These are phyloP conservation scores for Papilio elwesi DNA, from an alignment of 2,888 invertebrate species.

Conservation along the genomic window DNA sequence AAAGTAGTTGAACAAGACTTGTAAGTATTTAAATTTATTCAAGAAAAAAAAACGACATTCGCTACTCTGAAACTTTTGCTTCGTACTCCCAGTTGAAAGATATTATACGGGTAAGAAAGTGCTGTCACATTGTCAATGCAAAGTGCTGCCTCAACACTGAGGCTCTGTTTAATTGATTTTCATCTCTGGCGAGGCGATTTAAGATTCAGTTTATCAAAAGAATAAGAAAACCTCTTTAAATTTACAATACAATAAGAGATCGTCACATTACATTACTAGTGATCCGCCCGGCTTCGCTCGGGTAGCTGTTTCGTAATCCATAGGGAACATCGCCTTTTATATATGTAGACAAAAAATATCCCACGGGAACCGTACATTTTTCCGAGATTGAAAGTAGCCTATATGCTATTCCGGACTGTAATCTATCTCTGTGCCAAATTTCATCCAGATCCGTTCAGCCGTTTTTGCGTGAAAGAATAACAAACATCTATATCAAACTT, in stretches of 20 bases:
- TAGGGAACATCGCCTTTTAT: too few relatives aligned
- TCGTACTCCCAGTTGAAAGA: constrained; percentile 36
- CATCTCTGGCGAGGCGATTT: constrained; percentile 27
- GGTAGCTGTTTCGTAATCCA: too few relatives aligned
- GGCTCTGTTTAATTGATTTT: constrained; percentile 51
- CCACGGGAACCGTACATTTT: too few relatives aligned
- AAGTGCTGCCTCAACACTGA: constrained; percentile 34
- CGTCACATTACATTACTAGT: background rate
- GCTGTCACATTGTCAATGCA: constrained; percentile 40
- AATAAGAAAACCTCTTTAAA: background rate
- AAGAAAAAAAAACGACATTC: constrained; percentile 44
- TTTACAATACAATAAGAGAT: background rate
- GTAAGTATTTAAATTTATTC: constrained; percentile 51
- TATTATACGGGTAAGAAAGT: constrained; percentile 31
- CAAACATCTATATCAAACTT: too few relatives aligned
- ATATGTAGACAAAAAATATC: too few relatives aligned
- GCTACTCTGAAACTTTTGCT: constrained; percentile 44
- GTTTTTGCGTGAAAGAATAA: too few relatives aligned
- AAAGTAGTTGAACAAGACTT: constrained; percentile 17
- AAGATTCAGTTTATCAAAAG: background rate
- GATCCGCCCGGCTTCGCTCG: too few relatives aligned
- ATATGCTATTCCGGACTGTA: too few relatives aligned
- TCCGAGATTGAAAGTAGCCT: too few relatives aligned
- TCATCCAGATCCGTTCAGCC: too few relatives aligned
- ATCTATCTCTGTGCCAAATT: too few relatives aligned